Evolutionary conservation across 2,797 vertebrate genomes (phyloP).

Genomic region (Cyclura pinguis): DNA sequence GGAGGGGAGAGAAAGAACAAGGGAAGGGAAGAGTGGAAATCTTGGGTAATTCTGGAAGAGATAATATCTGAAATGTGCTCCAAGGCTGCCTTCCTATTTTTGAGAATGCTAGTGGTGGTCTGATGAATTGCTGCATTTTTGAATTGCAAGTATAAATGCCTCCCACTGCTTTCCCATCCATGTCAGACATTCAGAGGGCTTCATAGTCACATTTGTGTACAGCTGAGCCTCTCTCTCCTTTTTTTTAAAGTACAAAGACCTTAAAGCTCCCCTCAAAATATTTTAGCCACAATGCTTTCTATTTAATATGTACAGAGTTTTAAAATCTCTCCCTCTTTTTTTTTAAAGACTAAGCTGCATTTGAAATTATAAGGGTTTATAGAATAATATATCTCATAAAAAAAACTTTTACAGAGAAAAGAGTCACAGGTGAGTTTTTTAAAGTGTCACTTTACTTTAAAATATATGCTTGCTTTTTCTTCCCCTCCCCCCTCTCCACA

Average conservation of each 20-base stretch:
- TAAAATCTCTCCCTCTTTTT: slow-evolving; percentile 69
- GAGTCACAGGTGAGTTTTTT: slow-evolving; percentile 66
- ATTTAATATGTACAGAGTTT: slow-evolving; percentile 44
- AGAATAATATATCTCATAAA: background rate
- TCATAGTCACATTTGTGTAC: slow-evolving; percentile 40
- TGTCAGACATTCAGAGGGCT: slow-evolving; percentile 49
- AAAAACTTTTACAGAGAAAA: slow-evolving; percentile 3
- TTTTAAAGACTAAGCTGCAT: slow-evolving; percentile 40
- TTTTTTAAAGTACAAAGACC: background rate
- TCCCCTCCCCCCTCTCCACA: background rate
- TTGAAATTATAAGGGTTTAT: slow-evolving; percentile 42
- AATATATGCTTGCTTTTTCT: slow-evolving; percentile 62
- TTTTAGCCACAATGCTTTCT: slow-evolving; percentile 59
- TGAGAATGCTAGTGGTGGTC: background rate
- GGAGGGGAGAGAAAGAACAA: background rate
- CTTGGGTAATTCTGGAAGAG: slow-evolving; percentile 14
- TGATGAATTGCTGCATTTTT: slow-evolving; percentile 29
- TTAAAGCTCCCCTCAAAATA: slow-evolving; percentile 63
- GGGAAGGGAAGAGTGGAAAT: slow-evolving; percentile 6
- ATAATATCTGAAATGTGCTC: background rate
- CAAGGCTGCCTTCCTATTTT: slow-evolving; percentile 14
- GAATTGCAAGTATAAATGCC: slow-evolving; percentile 3
- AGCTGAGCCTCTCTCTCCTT: background rate
- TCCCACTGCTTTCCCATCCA: slow-evolving; percentile 47
- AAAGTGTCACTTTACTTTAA: slow-evolving; percentile 73